A percentile compares a stretch with the other conserved stretches of the same genome.
Conservation (phyloP, 2,113 vertebrate genomes). For the Alces alces region DNA sequence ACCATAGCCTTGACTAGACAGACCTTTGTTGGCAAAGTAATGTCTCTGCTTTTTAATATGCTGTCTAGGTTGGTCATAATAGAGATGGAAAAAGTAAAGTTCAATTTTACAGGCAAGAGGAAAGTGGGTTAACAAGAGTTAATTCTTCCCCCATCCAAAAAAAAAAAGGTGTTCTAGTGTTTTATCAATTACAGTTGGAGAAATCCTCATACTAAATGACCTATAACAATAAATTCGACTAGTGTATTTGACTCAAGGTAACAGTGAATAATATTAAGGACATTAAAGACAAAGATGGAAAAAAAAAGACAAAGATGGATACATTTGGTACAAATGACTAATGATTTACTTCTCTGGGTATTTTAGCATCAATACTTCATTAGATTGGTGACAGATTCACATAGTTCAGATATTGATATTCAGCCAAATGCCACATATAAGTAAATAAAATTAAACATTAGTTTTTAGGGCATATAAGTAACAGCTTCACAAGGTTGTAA, state of each 20-base stretch:
- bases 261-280: background rate
- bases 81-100: background rate
- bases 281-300: background rate
- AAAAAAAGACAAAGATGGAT: background rate
- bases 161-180: background rate
- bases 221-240: background rate
- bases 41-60: too few relatives aligned
- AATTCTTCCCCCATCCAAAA: background rate
- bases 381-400: background rate
- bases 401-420: constrained; percentile 11
- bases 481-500: background rate
- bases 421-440: background rate
- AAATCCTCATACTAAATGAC: background rate
- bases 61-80: too few relatives aligned
- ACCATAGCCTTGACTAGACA: too few relatives aligned
- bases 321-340: background rate
- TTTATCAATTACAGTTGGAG: background rate
- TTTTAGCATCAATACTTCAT: background rate
- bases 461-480: background rate
- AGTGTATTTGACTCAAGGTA: background rate
- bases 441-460: background rate
- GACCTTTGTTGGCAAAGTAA: too few relatives aligned
- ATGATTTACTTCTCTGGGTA: background rate
- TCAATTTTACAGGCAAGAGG: background rate
- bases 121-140: background rate